Base-by-base conservation (phyloP, 2,113 vertebrate species). In the Acrocephalus kingi region DNA sequence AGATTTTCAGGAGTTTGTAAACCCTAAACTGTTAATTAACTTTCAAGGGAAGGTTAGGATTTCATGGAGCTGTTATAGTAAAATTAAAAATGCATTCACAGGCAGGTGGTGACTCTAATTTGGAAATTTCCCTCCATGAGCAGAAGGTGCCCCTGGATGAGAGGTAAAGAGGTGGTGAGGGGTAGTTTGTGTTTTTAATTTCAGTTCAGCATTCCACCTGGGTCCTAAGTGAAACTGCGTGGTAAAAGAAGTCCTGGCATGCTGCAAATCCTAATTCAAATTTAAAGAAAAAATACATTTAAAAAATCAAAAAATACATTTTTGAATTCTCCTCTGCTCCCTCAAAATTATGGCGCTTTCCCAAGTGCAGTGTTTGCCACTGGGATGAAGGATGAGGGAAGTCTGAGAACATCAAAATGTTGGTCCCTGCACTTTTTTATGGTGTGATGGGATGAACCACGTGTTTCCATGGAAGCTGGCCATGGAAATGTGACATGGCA, bases 401-500 rank as follows among this genome's bases (percentile, higher is more conserved):
- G 7, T 31, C 27, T 48, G 30, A 63, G 46, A 49, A 11, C 35
- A 82, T 13, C 24, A 16, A 49, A 64, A 30, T 22, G 2, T 28
- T 75, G 24, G 7, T 64, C 28, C 22, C 21, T 9, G 1, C 3
- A 4, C 10, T 24, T 28, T 46, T 64, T 15, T 27, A 30, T 76
- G 49, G 41, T 9, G 0, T 0, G 1, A 31, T 1, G 9, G 58
- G 17, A 8, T 72, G 46, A 76, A 5, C 17, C 8, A 35, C 2
- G 0, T 0, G 0, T 19, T 66, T 20, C 21, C 17, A 25, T 43
- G 1, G 1, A 33, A 6, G 4, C 15, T 90, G 39, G 51, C 20
- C 24, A 8, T 45, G 49, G 39, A 9, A 55, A 55, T 82, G 45
- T 59, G 2, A 45, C 72, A 78, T 61, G 73, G 64, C 61, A 77